A percentile compares a stretch with the other conserved stretches of the same genome.
Evolutionary conservation across 2,888 invertebrate species (phyloP).

Genomic region (Tupiocoris notatus): DNA sequence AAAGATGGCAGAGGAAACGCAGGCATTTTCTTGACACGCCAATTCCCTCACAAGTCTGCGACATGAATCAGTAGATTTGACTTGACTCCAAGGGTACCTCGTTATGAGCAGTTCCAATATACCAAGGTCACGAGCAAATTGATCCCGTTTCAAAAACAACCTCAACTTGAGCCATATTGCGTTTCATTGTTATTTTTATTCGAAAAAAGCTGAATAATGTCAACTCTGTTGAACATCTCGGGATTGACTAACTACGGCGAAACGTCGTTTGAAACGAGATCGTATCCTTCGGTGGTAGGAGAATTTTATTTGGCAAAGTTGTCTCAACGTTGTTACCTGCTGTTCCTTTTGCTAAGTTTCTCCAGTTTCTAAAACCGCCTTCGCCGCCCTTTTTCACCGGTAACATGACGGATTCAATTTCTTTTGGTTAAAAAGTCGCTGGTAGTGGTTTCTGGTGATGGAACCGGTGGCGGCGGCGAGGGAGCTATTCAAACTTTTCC

Average conservation of each 20-base stretch:
- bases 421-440: slow-evolving; percentile 16
- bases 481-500: slow-evolving; percentile 32
- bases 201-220: no score
- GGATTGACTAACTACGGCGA: no score
- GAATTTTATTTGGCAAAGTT: neutral
- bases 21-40: neutral
- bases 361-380: neutral
- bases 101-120: no score
- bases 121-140: no score
- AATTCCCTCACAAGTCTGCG: neutral
- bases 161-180: neutral
- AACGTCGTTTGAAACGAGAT: neutral
- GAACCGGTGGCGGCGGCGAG: neutral
- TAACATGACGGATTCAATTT: slow-evolving; percentile 31
- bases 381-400: neutral
- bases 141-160: no score
- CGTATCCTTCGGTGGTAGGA: neutral
- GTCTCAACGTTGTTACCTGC: neutral
- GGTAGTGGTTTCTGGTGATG: neutral
- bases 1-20: no score
- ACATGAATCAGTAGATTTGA: no score
- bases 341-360: neutral
- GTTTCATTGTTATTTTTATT: no score
- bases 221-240: no score
- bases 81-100: no score